Base-by-base conservation (phyloP, 2,113 vertebrate genomes). In the Crocuta crocuta region DNA sequence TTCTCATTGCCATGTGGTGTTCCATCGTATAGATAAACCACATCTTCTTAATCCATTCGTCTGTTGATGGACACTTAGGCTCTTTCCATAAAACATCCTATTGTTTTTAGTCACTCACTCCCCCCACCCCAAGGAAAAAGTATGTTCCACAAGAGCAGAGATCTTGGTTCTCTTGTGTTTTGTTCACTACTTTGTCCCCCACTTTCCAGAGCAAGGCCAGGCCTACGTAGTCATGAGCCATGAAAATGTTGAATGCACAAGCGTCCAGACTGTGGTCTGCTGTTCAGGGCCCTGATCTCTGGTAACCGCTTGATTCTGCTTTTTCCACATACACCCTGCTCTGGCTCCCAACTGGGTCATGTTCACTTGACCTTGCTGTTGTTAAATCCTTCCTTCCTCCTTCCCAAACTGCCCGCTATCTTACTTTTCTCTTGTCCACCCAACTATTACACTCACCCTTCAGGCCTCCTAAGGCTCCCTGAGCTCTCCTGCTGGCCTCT, bases 381-480 rank as follows among this genome's bases (percentile, higher is more conserved):
- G 28, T n/a, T 2, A 4, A 21, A 10, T 13, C 7, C 65, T 45
- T 95, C 58, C 2, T 16, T 89, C 43, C 12, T 83, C 35, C n/a
- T 91, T 74, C 79, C 48, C 48, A 16, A 82, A 19, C 71, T 35
- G 11, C 9, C 53, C 17, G 5, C 68, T 21, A 2, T 65, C 58
- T 81, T 63, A 0, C 0, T 63, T 13, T 58, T 11, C 2, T 68
- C 3, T 78, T 39, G 83, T 66, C 71, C 45, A 13, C 35, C 19
- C 53, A 43, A 12, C 1, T 31, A 21, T 28, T 48, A 28, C 0
- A 4, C 24, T 55, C 28, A 23, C 16, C 0, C 24, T 63, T 33
- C 7, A 2, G 70, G 68, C 39, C 12, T 48, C n/a, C 31, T 2
- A 2, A 28, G 48, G 15, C 33, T 12, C 9, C 21, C 61, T 8